Evolutionary conservation across 35 echinoderm and acorn worm species (phyloP).

Genomic region (Ophiothrix spiculata): DNA sequence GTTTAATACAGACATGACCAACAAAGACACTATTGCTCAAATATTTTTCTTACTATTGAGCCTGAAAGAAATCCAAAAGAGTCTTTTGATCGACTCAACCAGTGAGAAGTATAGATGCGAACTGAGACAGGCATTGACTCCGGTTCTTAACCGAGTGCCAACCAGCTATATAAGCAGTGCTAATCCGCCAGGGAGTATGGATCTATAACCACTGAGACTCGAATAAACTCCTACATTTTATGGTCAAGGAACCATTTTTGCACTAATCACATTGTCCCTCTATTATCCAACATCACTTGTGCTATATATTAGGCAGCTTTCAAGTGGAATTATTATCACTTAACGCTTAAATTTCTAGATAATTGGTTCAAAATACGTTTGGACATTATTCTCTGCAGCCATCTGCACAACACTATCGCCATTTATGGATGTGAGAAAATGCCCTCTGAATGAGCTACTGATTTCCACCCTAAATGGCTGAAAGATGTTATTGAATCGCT

Average conservation of each 20-base stretch:
- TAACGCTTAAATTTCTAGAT: neutral
- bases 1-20: slow-evolving; percentile 59
- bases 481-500: slow-evolving; percentile 19
- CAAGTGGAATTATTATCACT: neutral
- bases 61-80: slow-evolving; percentile 63
- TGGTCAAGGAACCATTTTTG: slow-evolving; percentile 18
- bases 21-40: slow-evolving; percentile 80
- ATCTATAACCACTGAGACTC: slow-evolving; percentile 28
- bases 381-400: neutral
- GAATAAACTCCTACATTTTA: neutral
- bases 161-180: slow-evolving; percentile 61
- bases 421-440: no score
- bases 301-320: neutral
- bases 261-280: neutral
- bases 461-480: neutral
- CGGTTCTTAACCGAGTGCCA: slow-evolving; percentile 14
- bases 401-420: neutral
- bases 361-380: neutral
- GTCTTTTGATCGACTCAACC: slow-evolving; percentile 37
- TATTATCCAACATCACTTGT: neutral
- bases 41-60: slow-evolving; percentile 81
- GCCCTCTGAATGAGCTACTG: neutral
- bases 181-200: slow-evolving; percentile 45
- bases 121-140: slow-evolving; percentile 15
- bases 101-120: slow-evolving; percentile 1